phyloP scores from a whole-genome alignment of 2,797 vertebrate species.

The Silurus lanzhouensis region DNA sequence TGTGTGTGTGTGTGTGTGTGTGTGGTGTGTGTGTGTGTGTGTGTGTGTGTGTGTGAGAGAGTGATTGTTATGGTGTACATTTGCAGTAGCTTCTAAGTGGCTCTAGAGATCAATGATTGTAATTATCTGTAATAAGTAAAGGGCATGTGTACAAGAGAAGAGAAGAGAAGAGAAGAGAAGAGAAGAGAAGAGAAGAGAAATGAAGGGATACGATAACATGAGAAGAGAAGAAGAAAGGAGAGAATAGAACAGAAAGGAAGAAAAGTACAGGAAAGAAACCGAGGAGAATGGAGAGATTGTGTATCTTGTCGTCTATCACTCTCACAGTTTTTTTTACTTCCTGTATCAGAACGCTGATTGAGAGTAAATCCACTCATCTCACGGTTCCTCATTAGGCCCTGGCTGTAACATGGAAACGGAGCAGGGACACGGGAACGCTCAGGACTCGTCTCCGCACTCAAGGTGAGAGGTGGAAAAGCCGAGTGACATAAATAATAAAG shows the following conservation, averaged over 20 bases:
- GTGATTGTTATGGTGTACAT: conserved; percentile 65
- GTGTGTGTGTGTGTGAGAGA: no score
- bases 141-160: background rate
- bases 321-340: background rate
- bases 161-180: background rate
- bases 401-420: background rate
- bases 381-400: no score
- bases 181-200: background rate
- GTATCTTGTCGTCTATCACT: background rate
- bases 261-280: no score
- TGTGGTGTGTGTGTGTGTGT: conserved; percentile 24
- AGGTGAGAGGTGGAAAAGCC: conserved; percentile 10
- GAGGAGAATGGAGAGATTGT: no score
- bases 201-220: background rate
- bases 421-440: background rate
- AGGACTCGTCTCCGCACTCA: background rate
- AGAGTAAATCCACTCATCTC: background rate
- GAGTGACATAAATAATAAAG: conserved; percentile 2
- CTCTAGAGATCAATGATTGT: conserved; percentile 74
- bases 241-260: background rate
- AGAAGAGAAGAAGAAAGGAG: background rate
- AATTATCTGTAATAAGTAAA: conserved; percentile 68
- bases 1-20: conserved; percentile 8
- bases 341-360: background rate
- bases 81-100: conserved; percentile 62